Conservation (phyloP, 2,888 invertebrate genomes). For the Sthenelais limicola region DNA sequence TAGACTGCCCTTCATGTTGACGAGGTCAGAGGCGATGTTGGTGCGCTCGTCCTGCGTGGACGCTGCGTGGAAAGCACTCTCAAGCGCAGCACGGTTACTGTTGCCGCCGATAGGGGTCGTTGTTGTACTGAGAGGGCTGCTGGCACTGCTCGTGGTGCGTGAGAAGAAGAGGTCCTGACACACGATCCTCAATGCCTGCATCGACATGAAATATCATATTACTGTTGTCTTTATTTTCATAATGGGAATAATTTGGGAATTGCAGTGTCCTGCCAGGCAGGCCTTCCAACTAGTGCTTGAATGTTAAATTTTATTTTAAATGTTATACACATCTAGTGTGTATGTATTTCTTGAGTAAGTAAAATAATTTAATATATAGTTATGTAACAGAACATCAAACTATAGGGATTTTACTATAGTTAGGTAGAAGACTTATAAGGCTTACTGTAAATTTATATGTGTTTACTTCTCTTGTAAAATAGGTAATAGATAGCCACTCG, state of each 20-base stretch:
- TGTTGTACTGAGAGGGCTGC: constrained; percentile 56
- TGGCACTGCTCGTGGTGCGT: constrained; percentile 58
- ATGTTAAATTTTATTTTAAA: too few species aligned
- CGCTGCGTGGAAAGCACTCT: constrained; percentile 59
- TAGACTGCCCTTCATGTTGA: constrained; percentile 63
- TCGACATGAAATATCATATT: constrained; percentile 10
- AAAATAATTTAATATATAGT: too few species aligned
- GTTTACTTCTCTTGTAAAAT: too few species aligned
- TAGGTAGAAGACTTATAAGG: too few species aligned
- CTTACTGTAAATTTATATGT: too few species aligned
- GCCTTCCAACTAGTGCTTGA: too few species aligned
- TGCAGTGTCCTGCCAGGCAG: too few species aligned
- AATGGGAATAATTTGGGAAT: background rate
- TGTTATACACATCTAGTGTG: too few species aligned
- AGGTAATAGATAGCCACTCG: too few species aligned
- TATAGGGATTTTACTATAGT: too few species aligned
- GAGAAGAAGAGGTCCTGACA: constrained; percentile 72
- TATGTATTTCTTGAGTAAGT: too few species aligned
- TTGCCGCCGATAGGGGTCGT: constrained; percentile 51
- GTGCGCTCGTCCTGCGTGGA: constrained; percentile 59
- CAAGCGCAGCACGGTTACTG: constrained; percentile 58
- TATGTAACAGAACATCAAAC: too few species aligned
- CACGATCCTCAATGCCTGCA: constrained; percentile 65
- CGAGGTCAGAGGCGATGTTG: constrained; percentile 61
- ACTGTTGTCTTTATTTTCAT: background rate